These are phyloP conservation scores for Cataglyphis hispanica DNA, from an alignment of 1,140 invertebrate species.

Conservation along the genomic window DNA sequence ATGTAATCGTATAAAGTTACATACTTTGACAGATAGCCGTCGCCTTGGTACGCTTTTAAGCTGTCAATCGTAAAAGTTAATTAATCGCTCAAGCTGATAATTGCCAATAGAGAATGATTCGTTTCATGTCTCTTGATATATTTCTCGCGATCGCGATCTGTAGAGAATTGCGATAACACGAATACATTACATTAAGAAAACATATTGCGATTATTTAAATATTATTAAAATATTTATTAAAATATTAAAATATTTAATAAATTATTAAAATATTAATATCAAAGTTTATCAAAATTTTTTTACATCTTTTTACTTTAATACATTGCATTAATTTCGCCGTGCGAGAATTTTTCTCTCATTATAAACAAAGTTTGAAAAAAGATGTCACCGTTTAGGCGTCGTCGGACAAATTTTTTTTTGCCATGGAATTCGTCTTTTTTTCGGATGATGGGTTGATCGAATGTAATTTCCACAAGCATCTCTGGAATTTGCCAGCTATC, in stretches of 20 bases:
- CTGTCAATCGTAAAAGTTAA: no score
- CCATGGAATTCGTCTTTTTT: not conserved
- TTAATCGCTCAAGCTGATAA: no score
- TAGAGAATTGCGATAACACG: no score
- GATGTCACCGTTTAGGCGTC: conserved; percentile 23
- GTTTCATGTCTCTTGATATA: no score
- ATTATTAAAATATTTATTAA: no score
- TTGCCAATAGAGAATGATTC: no score
- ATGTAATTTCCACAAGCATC: conserved; percentile 59
- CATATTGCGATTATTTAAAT: conserved; percentile 1
- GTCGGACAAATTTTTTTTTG: conserved; percentile 34
- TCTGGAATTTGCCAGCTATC: conserved; percentile 33
- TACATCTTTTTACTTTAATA: not conserved
- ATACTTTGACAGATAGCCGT: no score
- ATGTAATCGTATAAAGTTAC: no score
- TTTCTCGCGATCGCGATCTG: no score
- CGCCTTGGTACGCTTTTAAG: no score
- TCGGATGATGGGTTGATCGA: conserved; percentile 50
- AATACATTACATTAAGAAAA: not conserved
- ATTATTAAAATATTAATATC: not conserved
- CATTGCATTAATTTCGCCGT: not conserved
- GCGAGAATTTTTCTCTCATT: not conserved
- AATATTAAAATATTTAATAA: no score
- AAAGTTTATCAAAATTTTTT: not conserved
- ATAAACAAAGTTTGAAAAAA: conserved; percentile 33